Evolutionary conservation across 2,113 vertebrate genomes (phyloP), one percentile per base, ranked within the genome.

Genomic region (Ivindomyrus marchei): DNA sequence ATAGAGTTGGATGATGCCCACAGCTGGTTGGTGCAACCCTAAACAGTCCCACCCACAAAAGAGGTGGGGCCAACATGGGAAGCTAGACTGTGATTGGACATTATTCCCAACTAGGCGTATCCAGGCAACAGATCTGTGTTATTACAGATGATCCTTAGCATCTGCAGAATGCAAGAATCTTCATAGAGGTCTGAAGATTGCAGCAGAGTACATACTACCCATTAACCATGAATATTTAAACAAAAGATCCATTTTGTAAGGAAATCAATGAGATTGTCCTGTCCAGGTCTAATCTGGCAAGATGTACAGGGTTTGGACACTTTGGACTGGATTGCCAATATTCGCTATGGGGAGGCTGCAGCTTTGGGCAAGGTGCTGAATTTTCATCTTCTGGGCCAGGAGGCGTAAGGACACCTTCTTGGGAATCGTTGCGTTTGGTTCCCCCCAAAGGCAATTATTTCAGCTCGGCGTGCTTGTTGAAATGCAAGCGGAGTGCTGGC

Each of bases 1-100:
- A 50, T 36, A 11, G 77, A 91, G 77, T 87, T 92, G 24, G 96
- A 96, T 0, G 95, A 90, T 58, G 85, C 89, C 62, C 89, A 88
- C n/a, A 62, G 52, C 70, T 92, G 88, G 90, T 52, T 47, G 58
- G 87, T 88, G 56, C 90, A 91, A 42, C 77, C 89, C 31, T 91
- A 87, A 93, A 74, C 31, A 4, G 56, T 47, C 27, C 46, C 15
- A 36, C 56, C 27, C 17, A 5, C 21, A 17, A 15, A 19, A 42
- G 24, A 24, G 56, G 45, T 39, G 36, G 4, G 9, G 45, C 5
- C 50, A 70, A 15, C 24, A n/a, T 39, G n/a, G 31, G 27, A 9
- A 50, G 3, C 31, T 87, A 8, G 50, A 53, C 27, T 85, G 42
- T 49, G 46, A 49, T 15, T 49, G 42, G 42, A 45, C 83, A 49